These are phyloP conservation scores for Alcedo atthis DNA, from an alignment of 2,797 vertebrate species.

Conservation along the genomic window DNA sequence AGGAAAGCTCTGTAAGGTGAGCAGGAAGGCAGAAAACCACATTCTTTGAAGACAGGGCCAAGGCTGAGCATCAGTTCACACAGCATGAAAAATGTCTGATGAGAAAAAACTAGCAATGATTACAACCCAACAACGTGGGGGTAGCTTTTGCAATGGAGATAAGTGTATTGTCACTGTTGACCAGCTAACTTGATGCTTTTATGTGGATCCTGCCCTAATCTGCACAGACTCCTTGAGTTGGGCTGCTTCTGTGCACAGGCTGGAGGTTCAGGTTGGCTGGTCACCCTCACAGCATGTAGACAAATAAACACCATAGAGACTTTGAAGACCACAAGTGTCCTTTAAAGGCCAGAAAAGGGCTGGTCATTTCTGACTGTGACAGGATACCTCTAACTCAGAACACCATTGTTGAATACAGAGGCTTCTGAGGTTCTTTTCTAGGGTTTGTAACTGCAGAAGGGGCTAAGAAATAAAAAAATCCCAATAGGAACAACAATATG, in stretches of 20 bases:
- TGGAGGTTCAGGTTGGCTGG: neutral
- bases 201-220: neutral
- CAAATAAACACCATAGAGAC: neutral
- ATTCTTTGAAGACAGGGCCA: neutral
- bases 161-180: neutral
- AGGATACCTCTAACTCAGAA: neutral
- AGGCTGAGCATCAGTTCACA: neutral
- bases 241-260: neutral
- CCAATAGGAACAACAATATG: fast-evolving
- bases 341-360: neutral
- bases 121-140: neutral
- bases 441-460: neutral
- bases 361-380: neutral
- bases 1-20: neutral
- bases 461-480: neutral
- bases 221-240: neutral
- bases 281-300: neutral
- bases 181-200: neutral
- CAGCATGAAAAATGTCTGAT: neutral
- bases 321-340: neutral
- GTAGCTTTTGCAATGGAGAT: neutral
- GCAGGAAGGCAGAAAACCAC: neutral
- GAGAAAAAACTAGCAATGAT: neutral
- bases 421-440: neutral
- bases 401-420: neutral